Evolutionary conservation across 2,113 vertebrate genomes (phyloP).

Genomic region (Prunella himalayana): DNA sequence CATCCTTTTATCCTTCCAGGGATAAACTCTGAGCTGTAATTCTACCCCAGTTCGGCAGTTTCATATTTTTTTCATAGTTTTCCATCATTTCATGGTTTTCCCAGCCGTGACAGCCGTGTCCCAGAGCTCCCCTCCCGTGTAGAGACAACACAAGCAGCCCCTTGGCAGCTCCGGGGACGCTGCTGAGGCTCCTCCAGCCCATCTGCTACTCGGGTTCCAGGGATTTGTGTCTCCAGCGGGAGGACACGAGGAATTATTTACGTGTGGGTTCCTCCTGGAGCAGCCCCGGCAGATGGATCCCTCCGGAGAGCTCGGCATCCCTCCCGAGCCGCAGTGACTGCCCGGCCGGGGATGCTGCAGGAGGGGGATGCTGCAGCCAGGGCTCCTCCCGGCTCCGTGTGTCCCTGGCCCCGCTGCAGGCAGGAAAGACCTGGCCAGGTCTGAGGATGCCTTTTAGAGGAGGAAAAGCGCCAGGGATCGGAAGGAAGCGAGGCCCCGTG

Average conservation of each 20-base stretch:
- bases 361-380: neutral
- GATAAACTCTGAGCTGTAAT: neutral
- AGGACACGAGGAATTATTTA: neutral
- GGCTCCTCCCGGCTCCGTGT: neutral
- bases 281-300: neutral
- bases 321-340: neutral
- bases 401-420: neutral
- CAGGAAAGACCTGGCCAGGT: neutral
- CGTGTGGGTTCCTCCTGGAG: neutral
- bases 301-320: neutral
- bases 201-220: fast-evolving
- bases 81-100: fast-evolving
- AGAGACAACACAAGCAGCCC: neutral
- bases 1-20: neutral
- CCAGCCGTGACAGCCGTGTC: neutral
- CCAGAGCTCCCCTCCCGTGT: neutral
- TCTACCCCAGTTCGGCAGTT: neutral
- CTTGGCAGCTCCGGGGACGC: neutral
- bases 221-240: neutral
- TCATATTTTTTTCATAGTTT: neutral
- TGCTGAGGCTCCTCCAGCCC: neutral
- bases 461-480: neutral
- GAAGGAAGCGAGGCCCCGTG: fast-evolving
- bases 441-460: neutral
- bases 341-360: neutral